A percentile compares a stretch with the other conserved stretches of the same genome.
Evolutionary conservation across 1,140 invertebrate species (phyloP).

Genomic region (Pollicipes pollicipes): DNA sequence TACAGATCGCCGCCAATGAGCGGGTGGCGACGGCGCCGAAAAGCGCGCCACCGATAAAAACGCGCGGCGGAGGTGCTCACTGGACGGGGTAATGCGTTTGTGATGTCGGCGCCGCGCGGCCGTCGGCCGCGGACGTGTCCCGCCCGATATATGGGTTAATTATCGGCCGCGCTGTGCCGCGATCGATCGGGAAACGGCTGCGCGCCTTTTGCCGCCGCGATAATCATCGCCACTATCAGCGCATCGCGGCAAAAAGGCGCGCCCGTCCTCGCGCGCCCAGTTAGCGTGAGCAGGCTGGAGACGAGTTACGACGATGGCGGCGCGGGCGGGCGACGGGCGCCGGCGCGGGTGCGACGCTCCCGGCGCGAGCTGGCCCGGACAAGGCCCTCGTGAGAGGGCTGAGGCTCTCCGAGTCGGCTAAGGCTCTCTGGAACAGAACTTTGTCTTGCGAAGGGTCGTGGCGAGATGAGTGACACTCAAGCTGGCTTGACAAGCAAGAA

Average conservation of each 20-base stretch:
- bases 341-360: too few relatives aligned
- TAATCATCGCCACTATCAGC: neutral
- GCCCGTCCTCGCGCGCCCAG: neutral
- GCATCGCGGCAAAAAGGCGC: neutral
- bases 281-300: neutral
- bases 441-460: too few relatives aligned
- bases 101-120: neutral
- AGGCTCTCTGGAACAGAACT: too few relatives aligned
- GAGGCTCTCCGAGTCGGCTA: too few relatives aligned
- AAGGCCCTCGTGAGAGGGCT: too few relatives aligned
- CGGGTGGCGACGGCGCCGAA: neutral
- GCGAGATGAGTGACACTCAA: too few relatives aligned
- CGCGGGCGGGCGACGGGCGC: too few relatives aligned
- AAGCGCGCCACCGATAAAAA: neutral
- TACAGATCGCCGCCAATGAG: neutral
- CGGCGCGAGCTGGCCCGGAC: too few relatives aligned
- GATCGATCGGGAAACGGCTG: neutral
- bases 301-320: neutral
- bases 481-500: too few relatives aligned
- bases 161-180: neutral
- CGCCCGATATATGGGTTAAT: neutral
- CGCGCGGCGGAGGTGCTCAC: neutral
- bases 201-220: neutral
- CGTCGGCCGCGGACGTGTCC: neutral
- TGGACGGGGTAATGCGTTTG: neutral